Evolutionary conservation across 2,888 invertebrate genomes (phyloP), one percentile per base, ranked within the genome.

Genomic region (Hypomecis punctinalis): DNA sequence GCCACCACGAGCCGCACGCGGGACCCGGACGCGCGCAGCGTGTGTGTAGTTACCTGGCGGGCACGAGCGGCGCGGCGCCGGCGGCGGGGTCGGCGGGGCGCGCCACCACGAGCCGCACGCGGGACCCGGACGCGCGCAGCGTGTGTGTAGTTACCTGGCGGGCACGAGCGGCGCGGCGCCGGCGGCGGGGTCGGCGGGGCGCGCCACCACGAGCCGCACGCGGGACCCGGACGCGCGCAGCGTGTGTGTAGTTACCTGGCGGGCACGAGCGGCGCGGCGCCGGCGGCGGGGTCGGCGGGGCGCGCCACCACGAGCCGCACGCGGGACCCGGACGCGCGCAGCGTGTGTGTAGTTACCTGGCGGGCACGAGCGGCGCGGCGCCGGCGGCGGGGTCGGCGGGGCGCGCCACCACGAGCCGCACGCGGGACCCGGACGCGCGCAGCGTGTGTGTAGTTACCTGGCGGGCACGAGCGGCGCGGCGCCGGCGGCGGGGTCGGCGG

Each of bases 1-100:
- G 99, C 99, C 58, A 99, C 99, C 63, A 99, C 97, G 56, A 99
- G 95, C 2, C 98, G 95, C 63, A 99, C 99, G 84, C 98, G 97
- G 9, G 97, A 98, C 39, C 99, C 99, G 35, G 98, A 98, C 90
- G 99, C 98, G 36, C 99, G 95, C 69, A 99, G 92, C 69, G n/a
- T n/a, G n/a, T n/a, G n/a, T n/a, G n/a, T n/a, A n/a, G n/a, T 13
- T 62, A 93, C 93, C 94, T 92, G 58, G 95, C 94, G 0, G 96
- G 96, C 53, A 96, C 95, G 66, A 95, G 87, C 5, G 96, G 95
- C 63, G 37, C 93, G 46, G 82, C 70, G 67, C 77, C 74, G 43
- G 95, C 94, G 61, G 96, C 95, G 72, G 97, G 96, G 86, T 98
- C 98, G 35, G 97, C 96, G 62, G 98, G 97, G 67, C 99, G 95